Conservation (phyloP, 1,140 invertebrate genomes). For the Drosophila lacertosa region DNA sequence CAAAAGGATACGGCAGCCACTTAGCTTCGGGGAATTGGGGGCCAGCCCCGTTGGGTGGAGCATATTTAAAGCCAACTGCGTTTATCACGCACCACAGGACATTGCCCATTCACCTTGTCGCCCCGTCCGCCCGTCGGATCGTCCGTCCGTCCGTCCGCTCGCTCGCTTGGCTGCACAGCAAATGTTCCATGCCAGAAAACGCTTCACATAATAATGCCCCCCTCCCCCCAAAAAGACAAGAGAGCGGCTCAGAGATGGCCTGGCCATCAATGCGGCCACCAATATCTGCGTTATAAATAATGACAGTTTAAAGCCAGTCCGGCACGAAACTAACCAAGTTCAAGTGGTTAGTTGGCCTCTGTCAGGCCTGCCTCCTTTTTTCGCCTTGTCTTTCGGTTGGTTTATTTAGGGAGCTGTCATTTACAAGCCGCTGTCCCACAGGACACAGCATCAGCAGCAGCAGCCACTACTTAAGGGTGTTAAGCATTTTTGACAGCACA, state of each 20-base stretch:
- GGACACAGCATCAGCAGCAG: too few species aligned
- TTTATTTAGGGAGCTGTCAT: slow-evolving; percentile 54
- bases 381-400: background rate
- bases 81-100: slow-evolving; percentile 75
- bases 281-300: slow-evolving; percentile 54
- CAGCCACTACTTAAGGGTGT: slow-evolving; percentile 34
- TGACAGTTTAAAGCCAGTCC: slow-evolving; percentile 58
- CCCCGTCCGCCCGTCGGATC: background rate
- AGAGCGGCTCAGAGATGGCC: slow-evolving; percentile 2
- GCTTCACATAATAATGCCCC: slow-evolving; percentile 58
- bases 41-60: background rate
- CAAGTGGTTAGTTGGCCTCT: slow-evolving; percentile 14
- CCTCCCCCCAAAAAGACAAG: slow-evolving; percentile 28
- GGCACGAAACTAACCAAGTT: slow-evolving; percentile 20
- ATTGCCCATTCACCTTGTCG: slow-evolving; percentile 69
- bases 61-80: slow-evolving; percentile 66
- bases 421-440: slow-evolving; percentile 25
- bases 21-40: slow-evolving; percentile 21
- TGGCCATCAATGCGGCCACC: slow-evolving; percentile 53
- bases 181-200: slow-evolving; percentile 69
- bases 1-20: slow-evolving; percentile 7
- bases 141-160: background rate
- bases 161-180: slow-evolving; percentile 67
- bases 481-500: slow-evolving; percentile 69
- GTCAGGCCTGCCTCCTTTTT: slow-evolving; percentile 4